Base-by-base conservation (phyloP, 2,888 invertebrate genomes). In the Apotomis turbidana region DNA sequence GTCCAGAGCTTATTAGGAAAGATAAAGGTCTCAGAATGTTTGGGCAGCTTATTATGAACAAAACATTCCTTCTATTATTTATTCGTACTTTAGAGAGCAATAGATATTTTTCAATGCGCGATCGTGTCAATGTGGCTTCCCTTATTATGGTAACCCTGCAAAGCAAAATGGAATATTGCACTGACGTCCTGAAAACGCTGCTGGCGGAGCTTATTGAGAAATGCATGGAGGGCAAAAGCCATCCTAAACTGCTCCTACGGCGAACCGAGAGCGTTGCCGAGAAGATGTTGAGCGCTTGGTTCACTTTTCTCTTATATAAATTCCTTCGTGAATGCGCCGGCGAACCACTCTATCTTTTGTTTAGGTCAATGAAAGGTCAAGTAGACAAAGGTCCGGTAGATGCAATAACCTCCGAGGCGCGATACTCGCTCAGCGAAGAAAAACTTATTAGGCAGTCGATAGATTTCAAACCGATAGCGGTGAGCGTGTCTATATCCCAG, bases 251-350 rank as follows among this genome's bases (percentile, higher is more conserved):
- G 75, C 94, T 99, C 79, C 94, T 99, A 54, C 94, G 99, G 83
- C 96, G 98, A 79, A 99, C 99, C 52, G 99, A 99, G 91, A 99
- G 99, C 88, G 99, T 99, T 6, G 99, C 99, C 36, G 99, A 99
- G 88, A 99, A 99, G 94, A 99, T 99, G 99, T 94, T 99, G 63
- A 98, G 99, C 81, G 99, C 99, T 74, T 99, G 99, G 99, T 99
- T 99, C 90, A 99, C 99, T 76, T 99, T 99, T 94, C 95, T 99
- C 75, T 93, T 99, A 83, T 99, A 99, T 90, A 98, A 99, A 94
- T 99, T 99, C 93, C 95, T 99, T 83, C 96, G 99, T 86, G 99
- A 99, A 89, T 99, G 99, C 91, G 99, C 99, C 62, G 99, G 99
- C 44, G 99, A 99, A 91, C 99, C 99, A 67, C 94, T 99, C 73